These are phyloP conservation scores for Montipora sp. DNA, from an alignment of 64 coral and sea anemone genomes.

Conservation along the genomic window DNA sequence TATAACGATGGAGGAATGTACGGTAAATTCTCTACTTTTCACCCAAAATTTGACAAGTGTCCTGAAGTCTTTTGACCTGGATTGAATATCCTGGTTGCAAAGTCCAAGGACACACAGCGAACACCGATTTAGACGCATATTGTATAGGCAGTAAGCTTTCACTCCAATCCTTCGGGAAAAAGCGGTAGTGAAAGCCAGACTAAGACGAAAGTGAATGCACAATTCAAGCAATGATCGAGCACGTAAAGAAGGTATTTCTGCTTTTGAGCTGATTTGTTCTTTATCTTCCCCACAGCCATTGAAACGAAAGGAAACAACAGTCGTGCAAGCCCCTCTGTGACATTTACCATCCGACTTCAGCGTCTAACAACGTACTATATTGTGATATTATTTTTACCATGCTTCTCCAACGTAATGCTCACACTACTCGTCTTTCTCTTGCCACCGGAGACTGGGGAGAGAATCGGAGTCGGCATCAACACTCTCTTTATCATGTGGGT, in stretches of 20 bases:
- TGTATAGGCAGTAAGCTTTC: too few relatives aligned
- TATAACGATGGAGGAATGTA: too few relatives aligned
- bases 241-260: neutral
- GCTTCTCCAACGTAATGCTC: conserved; percentile 70
- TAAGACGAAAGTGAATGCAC: too few relatives aligned
- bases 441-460: conserved; percentile 72
- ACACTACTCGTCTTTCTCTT: conserved; percentile 60
- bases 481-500: conserved; percentile 74
- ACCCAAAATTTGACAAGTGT: too few relatives aligned
- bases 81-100: too few relatives aligned
- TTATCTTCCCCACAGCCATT: neutral
- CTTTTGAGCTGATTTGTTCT: neutral
- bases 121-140: too few relatives aligned
- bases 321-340: conserved; percentile 41
- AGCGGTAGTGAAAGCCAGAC: too few relatives aligned
- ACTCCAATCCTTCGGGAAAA: too few relatives aligned
- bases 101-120: too few relatives aligned
- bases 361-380: conserved; percentile 66
- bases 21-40: too few relatives aligned
- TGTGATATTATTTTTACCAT: conserved; percentile 63
- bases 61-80: too few relatives aligned
- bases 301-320: conserved; percentile 25
- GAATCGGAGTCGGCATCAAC: conserved; percentile 70
- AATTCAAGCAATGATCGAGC: too few relatives aligned
- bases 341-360: conserved; percentile 52